Evolutionary conservation across 92 coral and sea anemone species (phyloP).

Genomic region (Paragorgia papillata): DNA sequence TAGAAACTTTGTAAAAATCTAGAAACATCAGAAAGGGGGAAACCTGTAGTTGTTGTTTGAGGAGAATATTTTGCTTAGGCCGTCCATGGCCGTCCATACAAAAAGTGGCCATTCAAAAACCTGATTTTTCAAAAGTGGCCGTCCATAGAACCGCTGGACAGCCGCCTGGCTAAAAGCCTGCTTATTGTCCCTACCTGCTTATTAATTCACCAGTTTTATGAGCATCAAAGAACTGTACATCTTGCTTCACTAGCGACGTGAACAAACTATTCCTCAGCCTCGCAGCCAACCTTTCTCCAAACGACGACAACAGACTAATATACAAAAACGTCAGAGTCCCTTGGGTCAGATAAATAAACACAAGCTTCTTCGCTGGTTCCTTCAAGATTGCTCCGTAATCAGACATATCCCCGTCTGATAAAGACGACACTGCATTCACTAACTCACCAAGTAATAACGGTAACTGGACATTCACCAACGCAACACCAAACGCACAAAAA

Average conservation of each 20-base stretch:
- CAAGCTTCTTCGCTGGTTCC: constrained; percentile 76
- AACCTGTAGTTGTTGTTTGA: too few species aligned
- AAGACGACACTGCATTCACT: constrained; percentile 88
- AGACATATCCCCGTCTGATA: constrained; percentile 68
- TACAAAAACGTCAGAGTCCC: constrained; percentile 84
- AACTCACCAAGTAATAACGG: constrained; percentile 90
- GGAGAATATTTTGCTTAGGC: too few species aligned
- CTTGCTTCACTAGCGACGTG: constrained; percentile 81
- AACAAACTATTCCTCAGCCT: constrained; percentile 84
- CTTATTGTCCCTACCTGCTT: too few species aligned
- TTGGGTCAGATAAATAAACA: constrained; percentile 79
- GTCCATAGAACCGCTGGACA: too few species aligned
- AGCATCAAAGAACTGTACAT: constrained; percentile 95
- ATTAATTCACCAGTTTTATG: constrained; percentile 96
- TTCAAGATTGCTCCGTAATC: constrained; percentile 74
- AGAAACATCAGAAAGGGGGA: too few species aligned
- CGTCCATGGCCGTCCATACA: too few species aligned
- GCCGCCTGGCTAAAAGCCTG: too few species aligned
- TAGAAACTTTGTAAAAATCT: too few species aligned
- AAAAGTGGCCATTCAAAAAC: too few species aligned
- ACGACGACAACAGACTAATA: constrained; percentile 86
- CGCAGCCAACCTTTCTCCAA: constrained; percentile 94
- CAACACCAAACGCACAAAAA: constrained; percentile 94
- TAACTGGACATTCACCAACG: constrained; percentile 79
- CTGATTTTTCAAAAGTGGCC: too few species aligned